Evolutionary conservation across 2,113 vertebrate species (phyloP).

Genomic region (Serinus canaria): DNA sequence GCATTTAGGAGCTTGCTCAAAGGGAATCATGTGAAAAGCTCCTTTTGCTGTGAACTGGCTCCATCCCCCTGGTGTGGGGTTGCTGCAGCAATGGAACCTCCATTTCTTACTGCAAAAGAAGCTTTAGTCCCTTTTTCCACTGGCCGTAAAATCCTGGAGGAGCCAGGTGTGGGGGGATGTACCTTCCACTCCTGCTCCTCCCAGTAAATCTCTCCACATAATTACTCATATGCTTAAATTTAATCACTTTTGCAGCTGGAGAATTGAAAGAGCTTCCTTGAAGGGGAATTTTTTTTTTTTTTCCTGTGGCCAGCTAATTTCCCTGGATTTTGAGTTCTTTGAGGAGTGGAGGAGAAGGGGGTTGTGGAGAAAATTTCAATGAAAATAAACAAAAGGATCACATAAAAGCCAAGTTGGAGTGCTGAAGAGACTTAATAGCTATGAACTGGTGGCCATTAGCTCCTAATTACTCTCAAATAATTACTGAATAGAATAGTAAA

Average conservation of each 20-base stretch:
- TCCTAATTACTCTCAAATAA: conserved; percentile 65
- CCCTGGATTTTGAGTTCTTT: not conserved
- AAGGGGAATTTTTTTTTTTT: not conserved
- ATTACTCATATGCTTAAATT: not conserved
- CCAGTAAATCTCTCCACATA: not conserved
- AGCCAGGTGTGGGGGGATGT: not conserved
- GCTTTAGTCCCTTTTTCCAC: not conserved
- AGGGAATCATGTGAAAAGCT: not conserved
- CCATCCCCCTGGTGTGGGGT: not conserved
- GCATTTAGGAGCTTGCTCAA: not conserved
- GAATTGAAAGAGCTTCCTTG: not conserved
- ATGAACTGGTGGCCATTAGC: conserved; percentile 50
- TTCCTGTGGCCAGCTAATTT: not conserved
- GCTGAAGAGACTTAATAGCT: conserved; percentile 37
- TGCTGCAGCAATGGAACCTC: not conserved
- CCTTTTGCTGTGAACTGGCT: not conserved
- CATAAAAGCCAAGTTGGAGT: conserved; percentile 40
- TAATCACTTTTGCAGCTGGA: not conserved
- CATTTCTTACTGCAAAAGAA: not conserved
- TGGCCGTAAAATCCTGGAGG: not conserved
- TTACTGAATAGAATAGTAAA: conserved; percentile 60
- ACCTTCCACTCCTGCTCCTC: not conserved
- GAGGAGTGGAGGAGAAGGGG: not conserved
- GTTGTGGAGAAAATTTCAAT: not conserved
- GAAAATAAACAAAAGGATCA: conserved; percentile 39